Evolutionary conservation across 2,888 invertebrate species (phyloP), one percentile per base, ranked within the genome.

Genomic region (Spisula solida): DNA sequence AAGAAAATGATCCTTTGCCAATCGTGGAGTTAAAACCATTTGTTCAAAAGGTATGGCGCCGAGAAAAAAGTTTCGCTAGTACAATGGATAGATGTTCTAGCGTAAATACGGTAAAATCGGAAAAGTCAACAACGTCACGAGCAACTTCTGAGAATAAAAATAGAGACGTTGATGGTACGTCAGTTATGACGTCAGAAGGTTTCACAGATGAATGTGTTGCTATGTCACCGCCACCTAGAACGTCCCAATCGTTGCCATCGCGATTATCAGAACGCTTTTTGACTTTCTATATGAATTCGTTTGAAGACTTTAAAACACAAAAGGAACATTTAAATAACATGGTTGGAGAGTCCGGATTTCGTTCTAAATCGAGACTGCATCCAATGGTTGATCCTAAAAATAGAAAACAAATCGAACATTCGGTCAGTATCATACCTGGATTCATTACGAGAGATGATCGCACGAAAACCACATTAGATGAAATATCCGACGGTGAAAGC

Each of bases 11-110:
- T 41, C 91, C 93, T 14, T 86, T 94, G 31, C 95, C 95, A 34
- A 93, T 95, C 48, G 95, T 95, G 80, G 95, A 95, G 88, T 88
- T 95, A 47, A 93, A 93, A 88, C 95, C 95, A 0, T 95, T 95
- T 88, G 93, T 93, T 12, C 94, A 93, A 47, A 92, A 94, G 89
- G 95, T 95, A 41, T 95, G 95, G 95, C 89, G 95, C 56, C 82
- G 95, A 25, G 95, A 95, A 86, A 94, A 94, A 83, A 95, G 95
- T 87, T 90, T 95, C 51, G 94, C 95, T 0, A 91, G 51, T 55
- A 79, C 82, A 16, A 60, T 55, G 82, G 87, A 87, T 14, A 60
- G 87, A 70, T 56, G 82, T 80, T 60, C 82, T 14, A 87, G 82
- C 34, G 82, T 87, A 1, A 41, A 56, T 83, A 87, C 82, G 66